phyloP scores from a whole-genome alignment of 2,797 vertebrate genomes.

The Anniella stebbinsi region DNA sequence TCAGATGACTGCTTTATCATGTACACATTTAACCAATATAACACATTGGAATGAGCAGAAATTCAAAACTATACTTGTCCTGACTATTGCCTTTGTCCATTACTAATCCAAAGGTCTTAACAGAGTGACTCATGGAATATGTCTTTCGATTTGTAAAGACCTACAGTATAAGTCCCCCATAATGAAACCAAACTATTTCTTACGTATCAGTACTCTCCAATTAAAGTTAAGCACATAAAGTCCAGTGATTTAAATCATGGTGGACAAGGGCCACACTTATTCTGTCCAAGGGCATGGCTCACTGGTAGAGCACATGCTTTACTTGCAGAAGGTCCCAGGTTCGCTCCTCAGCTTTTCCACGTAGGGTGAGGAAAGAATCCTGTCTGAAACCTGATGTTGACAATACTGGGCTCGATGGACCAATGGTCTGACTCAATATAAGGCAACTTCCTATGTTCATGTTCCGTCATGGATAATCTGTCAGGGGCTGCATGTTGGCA shows the following conservation, averaged over 20 bases:
- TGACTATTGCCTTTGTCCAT: not conserved
- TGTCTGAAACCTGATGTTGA: too few relatives aligned
- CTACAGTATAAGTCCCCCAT: not conserved
- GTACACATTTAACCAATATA: not conserved
- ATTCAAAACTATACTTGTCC: not conserved
- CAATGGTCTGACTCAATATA: too few relatives aligned
- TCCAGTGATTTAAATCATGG: not conserved
- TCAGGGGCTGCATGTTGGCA: too few relatives aligned
- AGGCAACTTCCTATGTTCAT: too few relatives aligned
- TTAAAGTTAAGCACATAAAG: not conserved
- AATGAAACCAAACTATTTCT: not conserved
- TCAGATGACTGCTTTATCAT: not conserved
- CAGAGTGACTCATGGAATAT: not conserved
- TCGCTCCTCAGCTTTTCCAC: too few relatives aligned
- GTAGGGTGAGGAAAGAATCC: too few relatives aligned
- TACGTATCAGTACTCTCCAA: not conserved
- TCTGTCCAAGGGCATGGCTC: too few relatives aligned
- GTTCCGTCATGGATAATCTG: too few relatives aligned
- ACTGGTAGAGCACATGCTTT: too few relatives aligned
- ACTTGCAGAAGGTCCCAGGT: too few relatives aligned
- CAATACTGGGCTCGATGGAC: too few relatives aligned
- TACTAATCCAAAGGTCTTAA: conserved; percentile 4
- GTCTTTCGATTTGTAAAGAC: not conserved
- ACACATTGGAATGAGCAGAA: not conserved
- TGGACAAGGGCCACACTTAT: too few relatives aligned